phyloP scores from a whole-genome alignment of 2,888 invertebrate genomes.

The Ochlodes sylvanus region DNA sequence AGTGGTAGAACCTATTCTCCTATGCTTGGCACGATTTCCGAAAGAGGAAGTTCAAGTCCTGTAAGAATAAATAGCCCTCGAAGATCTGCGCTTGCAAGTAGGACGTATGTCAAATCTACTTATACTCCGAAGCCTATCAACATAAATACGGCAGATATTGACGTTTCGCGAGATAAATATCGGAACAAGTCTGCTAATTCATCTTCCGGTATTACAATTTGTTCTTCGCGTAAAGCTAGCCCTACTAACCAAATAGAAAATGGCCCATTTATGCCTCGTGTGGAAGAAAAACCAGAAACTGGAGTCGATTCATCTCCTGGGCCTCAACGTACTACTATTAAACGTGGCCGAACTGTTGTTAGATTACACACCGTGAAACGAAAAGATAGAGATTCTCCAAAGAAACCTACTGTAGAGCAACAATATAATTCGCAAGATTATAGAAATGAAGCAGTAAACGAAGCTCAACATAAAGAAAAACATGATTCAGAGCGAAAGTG shows the following conservation, averaged over 20 bases:
- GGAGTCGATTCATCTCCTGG: constrained; percentile 76
- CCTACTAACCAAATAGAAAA: constrained; percentile 64
- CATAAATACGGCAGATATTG: constrained; percentile 94
- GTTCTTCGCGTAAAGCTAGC: constrained; percentile 53
- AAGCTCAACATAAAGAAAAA: constrained; percentile 41
- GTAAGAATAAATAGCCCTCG: constrained; percentile 75
- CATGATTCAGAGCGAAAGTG: constrained; percentile 65
- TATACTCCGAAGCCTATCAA: constrained; percentile 87
- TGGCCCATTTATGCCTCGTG: constrained; percentile 74
- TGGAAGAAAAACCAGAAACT: constrained; percentile 76
- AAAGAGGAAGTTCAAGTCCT: constrained; percentile 68
- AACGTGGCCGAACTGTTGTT: constrained; percentile 90
- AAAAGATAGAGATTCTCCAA: constrained; percentile 78
- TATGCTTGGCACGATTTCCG: constrained; percentile 89
- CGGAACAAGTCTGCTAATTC: constrained; percentile 60
- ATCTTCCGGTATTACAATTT: constrained; percentile 45
- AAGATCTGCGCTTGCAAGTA: constrained; percentile 79
- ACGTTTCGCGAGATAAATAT: constrained; percentile 90
- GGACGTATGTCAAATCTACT: constrained; percentile 71
- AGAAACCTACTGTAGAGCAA: constrained; percentile 58
- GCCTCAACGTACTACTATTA: constrained; percentile 84
- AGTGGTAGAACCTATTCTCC: constrained; percentile 87
- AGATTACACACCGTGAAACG: constrained; percentile 88
- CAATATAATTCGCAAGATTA: constrained; percentile 36
- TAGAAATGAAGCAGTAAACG: constrained; percentile 38